Evolutionary conservation across 2,797 vertebrate genomes (phyloP).

Genomic region (Thaleichthys pacificus): DNA sequence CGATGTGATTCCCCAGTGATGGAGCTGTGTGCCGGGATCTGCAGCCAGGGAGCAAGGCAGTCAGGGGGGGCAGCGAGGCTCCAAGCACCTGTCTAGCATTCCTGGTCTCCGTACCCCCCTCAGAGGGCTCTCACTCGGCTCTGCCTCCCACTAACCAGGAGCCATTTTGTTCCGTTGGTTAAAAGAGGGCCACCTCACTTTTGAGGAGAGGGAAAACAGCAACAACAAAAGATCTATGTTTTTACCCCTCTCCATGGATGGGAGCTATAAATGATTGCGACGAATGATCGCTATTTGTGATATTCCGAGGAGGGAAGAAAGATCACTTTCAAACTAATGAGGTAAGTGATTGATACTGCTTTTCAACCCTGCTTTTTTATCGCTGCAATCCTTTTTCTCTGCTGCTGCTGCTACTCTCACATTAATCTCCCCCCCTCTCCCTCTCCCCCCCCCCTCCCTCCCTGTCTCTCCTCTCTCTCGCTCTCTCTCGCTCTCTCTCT

Average conservation of each 20-base stretch:
- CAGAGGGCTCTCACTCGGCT: constrained; percentile 72
- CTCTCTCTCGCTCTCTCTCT: constrained; percentile 40
- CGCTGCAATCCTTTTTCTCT: constrained; percentile 56
- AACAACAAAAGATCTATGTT: constrained; percentile 51
- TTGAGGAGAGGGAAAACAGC: constrained; percentile 57
- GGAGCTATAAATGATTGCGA: constrained; percentile 59
- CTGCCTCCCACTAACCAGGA: constrained; percentile 79
- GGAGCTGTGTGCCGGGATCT: constrained; percentile 75
- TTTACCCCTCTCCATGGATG: constrained; percentile 38
- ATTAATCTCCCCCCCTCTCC: constrained; percentile 47
- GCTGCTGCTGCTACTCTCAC: constrained; percentile 42
- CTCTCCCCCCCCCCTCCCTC: constrained; percentile 32
- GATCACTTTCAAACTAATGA: constrained; percentile 76
- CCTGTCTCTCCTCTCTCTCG: constrained; percentile 35
- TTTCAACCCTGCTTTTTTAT: constrained; percentile 49
- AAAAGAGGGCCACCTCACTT: constrained; percentile 72
- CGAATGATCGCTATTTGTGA: constrained; percentile 59
- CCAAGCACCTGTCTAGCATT: constrained; percentile 83
- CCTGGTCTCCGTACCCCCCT: constrained; percentile 81
- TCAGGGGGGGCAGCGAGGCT: constrained; percentile 77
- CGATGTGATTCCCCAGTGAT: constrained; percentile 67
- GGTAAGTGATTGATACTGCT: constrained; percentile 75
- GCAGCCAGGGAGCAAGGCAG: constrained; percentile 79
- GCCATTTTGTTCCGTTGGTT: constrained; percentile 83
- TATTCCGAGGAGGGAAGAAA: constrained; percentile 62